Evolutionary conservation across 2,113 vertebrate species (phyloP).

Genomic region (Mungos mungo): DNA sequence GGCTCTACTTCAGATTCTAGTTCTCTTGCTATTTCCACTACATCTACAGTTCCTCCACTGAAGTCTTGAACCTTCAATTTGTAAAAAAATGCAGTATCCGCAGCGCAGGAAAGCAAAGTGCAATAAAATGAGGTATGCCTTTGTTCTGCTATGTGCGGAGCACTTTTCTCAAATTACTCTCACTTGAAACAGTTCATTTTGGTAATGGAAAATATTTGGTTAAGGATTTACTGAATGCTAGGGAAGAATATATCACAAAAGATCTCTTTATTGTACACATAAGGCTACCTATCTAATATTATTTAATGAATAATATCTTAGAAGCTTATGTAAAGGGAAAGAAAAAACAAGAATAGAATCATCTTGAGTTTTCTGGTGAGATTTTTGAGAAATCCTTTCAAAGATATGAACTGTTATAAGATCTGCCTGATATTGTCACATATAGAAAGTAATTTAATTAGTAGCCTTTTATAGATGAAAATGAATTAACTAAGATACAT

Average conservation of each 20-base stretch:
- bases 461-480: conserved; percentile 20
- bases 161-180: not conserved
- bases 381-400: conserved; percentile 30
- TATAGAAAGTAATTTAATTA: conserved; percentile 2
- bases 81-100: not conserved
- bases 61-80: not conserved
- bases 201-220: not conserved
- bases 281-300: not conserved
- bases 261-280: not conserved
- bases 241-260: not conserved
- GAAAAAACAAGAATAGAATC: not conserved
- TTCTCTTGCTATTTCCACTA: not conserved
- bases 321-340: not conserved
- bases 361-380: not conserved
- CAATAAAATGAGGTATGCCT: not conserved
- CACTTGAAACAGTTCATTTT: not conserved
- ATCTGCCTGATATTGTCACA: not conserved
- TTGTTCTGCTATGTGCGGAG: not conserved
- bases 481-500: conserved; percentile 8
- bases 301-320: not conserved
- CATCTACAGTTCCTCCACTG: not conserved
- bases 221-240: not conserved
- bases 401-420: not conserved
- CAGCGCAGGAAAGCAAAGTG: not conserved
- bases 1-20: not conserved